Evolutionary conservation across 2,888 invertebrate species (phyloP).

Genomic region (Zhuqinia jingwanae): DNA sequence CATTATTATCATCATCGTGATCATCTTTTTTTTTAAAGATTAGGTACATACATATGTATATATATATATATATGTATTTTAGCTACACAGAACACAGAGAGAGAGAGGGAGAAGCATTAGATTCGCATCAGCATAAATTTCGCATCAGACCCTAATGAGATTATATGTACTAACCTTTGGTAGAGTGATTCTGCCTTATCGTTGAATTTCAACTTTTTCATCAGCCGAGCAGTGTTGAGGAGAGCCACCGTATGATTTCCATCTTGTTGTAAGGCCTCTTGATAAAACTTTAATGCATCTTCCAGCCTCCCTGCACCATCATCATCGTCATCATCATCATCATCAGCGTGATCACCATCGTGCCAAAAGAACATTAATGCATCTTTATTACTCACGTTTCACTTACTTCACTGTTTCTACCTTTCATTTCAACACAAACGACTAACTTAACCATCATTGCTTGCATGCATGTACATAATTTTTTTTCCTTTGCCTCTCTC

Average conservation of each 20-base stretch:
- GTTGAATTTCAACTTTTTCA: constrained; percentile 79
- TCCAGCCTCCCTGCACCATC: constrained; percentile 82
- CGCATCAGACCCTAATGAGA: constrained; percentile 69
- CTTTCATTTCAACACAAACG: constrained; percentile 59
- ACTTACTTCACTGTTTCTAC: constrained; percentile 64
- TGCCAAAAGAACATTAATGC: constrained; percentile 73
- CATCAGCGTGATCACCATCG: constrained; percentile 57
- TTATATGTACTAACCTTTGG: constrained; percentile 76
- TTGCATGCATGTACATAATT: constrained; percentile 32
- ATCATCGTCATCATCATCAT: constrained; percentile 32
- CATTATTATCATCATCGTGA: constrained; percentile 30
- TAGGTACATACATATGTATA: too few relatives aligned
- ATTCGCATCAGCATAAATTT: constrained; percentile 77
- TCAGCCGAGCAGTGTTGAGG: constrained; percentile 84
- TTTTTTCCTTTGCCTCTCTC: constrained; percentile 11
- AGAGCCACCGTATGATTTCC: constrained; percentile 84
- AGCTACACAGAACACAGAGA: too few relatives aligned
- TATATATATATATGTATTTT: neutral
- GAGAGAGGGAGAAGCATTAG: constrained; percentile 68
- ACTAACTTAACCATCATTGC: constrained; percentile 32
- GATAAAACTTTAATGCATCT: constrained; percentile 83
- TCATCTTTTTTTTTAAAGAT: neutral
- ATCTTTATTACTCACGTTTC: constrained; percentile 73
- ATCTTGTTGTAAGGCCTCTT: constrained; percentile 83
- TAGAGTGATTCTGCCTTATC: constrained; percentile 79